These are phyloP conservation scores for Scaptomyza graminum DNA, from an alignment of 1,140 invertebrate species.

Conservation along the genomic window DNA sequence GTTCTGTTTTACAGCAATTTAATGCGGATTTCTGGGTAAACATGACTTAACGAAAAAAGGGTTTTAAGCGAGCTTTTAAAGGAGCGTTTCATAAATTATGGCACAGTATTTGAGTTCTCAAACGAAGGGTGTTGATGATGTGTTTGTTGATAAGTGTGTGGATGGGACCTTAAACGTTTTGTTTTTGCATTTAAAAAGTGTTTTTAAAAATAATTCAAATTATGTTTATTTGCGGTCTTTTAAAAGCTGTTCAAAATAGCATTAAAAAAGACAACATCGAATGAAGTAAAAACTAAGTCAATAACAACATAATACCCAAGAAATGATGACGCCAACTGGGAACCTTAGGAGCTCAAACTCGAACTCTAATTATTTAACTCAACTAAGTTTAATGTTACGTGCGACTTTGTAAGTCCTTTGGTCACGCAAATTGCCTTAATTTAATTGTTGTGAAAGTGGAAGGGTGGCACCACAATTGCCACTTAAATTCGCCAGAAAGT, in stretches of 20 bases:
- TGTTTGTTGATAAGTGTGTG: background rate
- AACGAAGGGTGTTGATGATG: constrained; percentile 29
- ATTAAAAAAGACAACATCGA: constrained; percentile 55
- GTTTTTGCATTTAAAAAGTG: too few relatives aligned
- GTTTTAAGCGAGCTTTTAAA: constrained; percentile 42
- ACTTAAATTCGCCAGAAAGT: constrained; percentile 24
- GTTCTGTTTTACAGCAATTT: constrained; percentile 69
- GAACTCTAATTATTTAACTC: constrained; percentile 30
- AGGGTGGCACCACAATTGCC: constrained; percentile 1
- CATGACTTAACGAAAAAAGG: constrained; percentile 33
- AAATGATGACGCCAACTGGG: constrained; percentile 8
- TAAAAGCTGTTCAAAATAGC: constrained; percentile 59
- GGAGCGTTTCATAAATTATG: constrained; percentile 61
- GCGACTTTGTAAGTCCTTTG: constrained; percentile 27
- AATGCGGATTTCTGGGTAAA: constrained; percentile 49
- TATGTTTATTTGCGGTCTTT: constrained; percentile 19
- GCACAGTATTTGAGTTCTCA: constrained; percentile 22
- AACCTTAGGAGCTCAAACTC: constrained; percentile 10
- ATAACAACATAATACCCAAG: background rate
- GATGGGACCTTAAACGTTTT: constrained; percentile 9
- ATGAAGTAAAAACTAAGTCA: constrained; percentile 34
- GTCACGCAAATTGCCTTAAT: constrained; percentile 59
- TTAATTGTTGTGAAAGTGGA: constrained; percentile 46
- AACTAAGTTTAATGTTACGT: constrained; percentile 21
- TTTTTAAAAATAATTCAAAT: constrained; percentile 22